Evolutionary conservation across 2,888 invertebrate genomes (phyloP).

Genomic region (Troides oblongomaculatus): DNA sequence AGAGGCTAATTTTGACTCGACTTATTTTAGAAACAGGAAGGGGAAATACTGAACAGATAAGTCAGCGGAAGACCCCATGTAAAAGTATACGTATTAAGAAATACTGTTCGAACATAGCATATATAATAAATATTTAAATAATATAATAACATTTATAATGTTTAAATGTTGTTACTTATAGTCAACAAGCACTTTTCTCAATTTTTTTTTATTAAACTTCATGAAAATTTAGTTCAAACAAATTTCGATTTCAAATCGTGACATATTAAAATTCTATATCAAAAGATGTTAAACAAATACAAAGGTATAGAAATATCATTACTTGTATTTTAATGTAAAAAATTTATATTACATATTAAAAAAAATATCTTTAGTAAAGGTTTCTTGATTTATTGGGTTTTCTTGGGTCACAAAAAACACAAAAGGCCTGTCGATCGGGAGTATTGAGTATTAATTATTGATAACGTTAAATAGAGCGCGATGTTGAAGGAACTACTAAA

Average conservation of each 20-base stretch:
- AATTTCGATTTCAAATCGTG: too few relatives aligned
- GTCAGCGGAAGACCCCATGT: slow-evolving; percentile 42
- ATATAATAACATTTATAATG: too few relatives aligned
- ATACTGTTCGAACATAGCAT: not conserved
- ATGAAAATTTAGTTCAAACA: too few relatives aligned
- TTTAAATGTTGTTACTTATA: too few relatives aligned
- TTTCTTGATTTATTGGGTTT: not conserved
- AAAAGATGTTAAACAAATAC: not conserved
- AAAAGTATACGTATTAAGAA: not conserved
- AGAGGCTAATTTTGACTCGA: slow-evolving; percentile 61
- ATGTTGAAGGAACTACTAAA: slow-evolving; percentile 27
- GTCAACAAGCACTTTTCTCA: too few relatives aligned
- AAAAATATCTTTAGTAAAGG: not conserved
- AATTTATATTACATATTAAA: not conserved
- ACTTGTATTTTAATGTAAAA: not conserved
- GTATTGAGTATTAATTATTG: slow-evolving; percentile 25
- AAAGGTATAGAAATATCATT: not conserved
- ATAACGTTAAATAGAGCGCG: slow-evolving; percentile 27
- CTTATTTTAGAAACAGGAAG: slow-evolving; percentile 71
- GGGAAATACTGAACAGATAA: slow-evolving; percentile 65
- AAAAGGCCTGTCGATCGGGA: slow-evolving; percentile 12
- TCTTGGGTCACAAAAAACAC: slow-evolving; percentile 5
- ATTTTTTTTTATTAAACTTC: too few relatives aligned
- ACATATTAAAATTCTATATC: too few relatives aligned
- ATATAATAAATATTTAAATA: too few relatives aligned